Evolutionary conservation across 2,113 vertebrate species (phyloP).

Genomic region (Pseudopodoces humilis): DNA sequence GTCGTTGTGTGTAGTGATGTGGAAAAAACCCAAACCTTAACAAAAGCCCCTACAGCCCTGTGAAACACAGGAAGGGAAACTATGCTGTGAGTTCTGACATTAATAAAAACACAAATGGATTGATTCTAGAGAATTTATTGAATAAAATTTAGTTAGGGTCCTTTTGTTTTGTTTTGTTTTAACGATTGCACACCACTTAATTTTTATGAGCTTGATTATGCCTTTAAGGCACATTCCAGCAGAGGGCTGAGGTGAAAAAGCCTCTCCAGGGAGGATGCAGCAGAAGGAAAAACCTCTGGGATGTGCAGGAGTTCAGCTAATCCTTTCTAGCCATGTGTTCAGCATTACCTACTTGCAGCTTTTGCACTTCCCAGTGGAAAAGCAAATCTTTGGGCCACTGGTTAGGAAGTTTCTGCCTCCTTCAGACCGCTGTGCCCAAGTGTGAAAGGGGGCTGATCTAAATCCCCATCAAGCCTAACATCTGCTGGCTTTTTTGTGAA

Average conservation of each 20-base stretch:
- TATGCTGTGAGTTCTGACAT: conserved; percentile 12
- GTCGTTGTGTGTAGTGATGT: background rate
- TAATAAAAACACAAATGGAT: conserved; percentile 36
- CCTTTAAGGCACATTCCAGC: conserved; percentile 46
- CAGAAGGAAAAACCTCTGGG: conserved; percentile 49
- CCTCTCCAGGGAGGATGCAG: conserved; percentile 32
- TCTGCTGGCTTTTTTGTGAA: background rate
- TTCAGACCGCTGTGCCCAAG: background rate
- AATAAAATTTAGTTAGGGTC: conserved; percentile 32
- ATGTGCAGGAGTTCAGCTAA: conserved; percentile 29
- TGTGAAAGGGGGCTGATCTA: background rate
- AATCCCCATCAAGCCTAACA: background rate
- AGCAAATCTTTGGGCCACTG: background rate
- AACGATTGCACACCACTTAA: conserved; percentile 33
- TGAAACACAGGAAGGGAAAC: background rate
- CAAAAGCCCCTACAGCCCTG: background rate
- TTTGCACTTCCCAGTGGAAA: background rate
- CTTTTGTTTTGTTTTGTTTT: conserved; percentile 29
- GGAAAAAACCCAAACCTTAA: background rate
- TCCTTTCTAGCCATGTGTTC: conserved; percentile 27
- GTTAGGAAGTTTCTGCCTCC: background rate
- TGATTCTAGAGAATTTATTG: conserved; percentile 49
- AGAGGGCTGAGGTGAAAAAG: conserved; percentile 47
- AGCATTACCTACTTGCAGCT: background rate
- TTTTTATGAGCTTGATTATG: conserved; percentile 54